Conservation (phyloP, 2,797 vertebrate genomes). For the Lophotriccus pileatus region DNA sequence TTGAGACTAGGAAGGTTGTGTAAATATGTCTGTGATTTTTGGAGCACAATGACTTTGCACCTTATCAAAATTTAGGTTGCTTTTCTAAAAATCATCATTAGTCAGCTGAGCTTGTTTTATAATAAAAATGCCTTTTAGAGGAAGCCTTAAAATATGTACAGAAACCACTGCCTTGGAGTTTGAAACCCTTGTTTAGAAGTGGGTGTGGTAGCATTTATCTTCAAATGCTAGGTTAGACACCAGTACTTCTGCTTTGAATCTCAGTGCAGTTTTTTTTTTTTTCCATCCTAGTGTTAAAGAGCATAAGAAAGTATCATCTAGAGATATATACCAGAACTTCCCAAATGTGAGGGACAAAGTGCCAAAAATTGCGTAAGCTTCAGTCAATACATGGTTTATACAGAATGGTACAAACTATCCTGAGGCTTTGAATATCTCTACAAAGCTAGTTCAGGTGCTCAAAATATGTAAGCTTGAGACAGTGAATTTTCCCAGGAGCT, state of each 20-base stretch:
- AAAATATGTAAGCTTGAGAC: not conserved
- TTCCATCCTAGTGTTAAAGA: not conserved
- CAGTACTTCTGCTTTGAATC: not conserved
- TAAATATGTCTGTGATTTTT: not conserved
- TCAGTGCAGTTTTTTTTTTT: not conserved
- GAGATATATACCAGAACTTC: not conserved
- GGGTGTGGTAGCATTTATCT: not conserved
- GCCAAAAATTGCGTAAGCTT: not conserved
- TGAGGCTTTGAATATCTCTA: not conserved
- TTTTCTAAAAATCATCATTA: not conserved
- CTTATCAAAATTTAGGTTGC: not conserved
- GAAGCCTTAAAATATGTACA: not conserved
- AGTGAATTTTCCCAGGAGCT: not conserved
- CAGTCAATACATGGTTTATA: not conserved
- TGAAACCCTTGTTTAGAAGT: not conserved
- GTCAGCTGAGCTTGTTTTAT: not conserved
- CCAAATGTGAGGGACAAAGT: accelerated
- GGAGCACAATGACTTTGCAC: not conserved
- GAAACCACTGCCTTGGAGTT: not conserved
- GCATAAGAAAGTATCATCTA: not conserved
- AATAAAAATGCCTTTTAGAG: not conserved
- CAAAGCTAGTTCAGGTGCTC: not conserved
- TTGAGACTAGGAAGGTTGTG: not conserved
- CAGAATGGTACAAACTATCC: accelerated
- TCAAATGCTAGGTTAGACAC: not conserved